Base-by-base conservation (phyloP, 2,797 vertebrate species). In the Mormyrus hasselquistii region DNA sequence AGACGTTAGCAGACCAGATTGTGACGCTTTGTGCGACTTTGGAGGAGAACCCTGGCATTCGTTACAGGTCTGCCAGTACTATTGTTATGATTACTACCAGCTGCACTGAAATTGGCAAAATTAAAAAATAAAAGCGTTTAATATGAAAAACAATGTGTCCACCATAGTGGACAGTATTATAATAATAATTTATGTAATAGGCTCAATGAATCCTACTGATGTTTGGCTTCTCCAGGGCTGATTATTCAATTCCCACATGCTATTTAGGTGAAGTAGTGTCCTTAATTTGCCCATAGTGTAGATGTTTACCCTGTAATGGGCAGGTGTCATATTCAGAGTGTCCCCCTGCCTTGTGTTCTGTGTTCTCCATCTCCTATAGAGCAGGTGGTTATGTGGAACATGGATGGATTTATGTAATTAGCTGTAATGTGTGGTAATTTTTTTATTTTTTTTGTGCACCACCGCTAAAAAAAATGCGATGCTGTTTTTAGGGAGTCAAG, bases 1-100 rank as follows among this genome's bases (percentile, higher is more conserved):
- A 96, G 90, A 93, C 88, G 1, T 93, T 97, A 0, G 97, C 98
- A 34, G 96, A 98, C 59, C 98, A 99, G 92, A 97, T 99, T 8
- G 97, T 99, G 89, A 97, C 97, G 0, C 95, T 99, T 2, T 99
- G 98, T 90, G 98, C 97, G 88, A 98, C 97, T 0, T 91, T 99
- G 92, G 97, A 99, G 14, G 98, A 99, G 92, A 97, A 99, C 91
- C 99, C 99, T 6, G 98, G 98, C 47, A 95, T 99, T 89, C 92
- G 98, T 93, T 99, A 97, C 89, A 98, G 95, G 97, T 99, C 93
- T 88, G 53, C 50, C 59, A 41, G 2, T 57, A 57, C 7, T 76
- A 12, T 85, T 52, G 49, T 25, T 84, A 22, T 49, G 7, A 12
- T 84, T 52, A 49, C 22, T 84, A 14, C 62, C 25, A 84, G 34